These are phyloP conservation scores for Torymus auratus DNA, from an alignment of 2,888 invertebrate species.

Conservation along the genomic window DNA sequence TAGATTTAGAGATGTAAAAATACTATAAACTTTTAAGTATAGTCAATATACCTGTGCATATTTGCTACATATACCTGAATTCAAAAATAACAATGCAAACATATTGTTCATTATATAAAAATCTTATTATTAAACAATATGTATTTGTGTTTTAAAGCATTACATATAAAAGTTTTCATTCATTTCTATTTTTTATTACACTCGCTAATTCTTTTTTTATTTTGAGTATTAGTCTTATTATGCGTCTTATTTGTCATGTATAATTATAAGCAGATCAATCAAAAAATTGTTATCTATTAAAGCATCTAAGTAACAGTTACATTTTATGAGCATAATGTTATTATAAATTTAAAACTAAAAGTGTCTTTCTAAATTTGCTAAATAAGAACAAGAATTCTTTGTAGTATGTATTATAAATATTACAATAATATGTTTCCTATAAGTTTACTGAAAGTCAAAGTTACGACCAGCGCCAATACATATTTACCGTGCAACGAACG, in stretches of 20 bases:
- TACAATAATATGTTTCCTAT: constrained; percentile 29
- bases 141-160: not conserved
- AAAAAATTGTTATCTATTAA: not conserved
- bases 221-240: constrained; percentile 10
- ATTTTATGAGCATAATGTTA: constrained; percentile 23
- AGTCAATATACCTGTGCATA: constrained; percentile 17
- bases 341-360: constrained; percentile 14
- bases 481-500: constrained; percentile 38
- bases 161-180: constrained; percentile 4
- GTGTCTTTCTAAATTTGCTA: constrained; percentile 16
- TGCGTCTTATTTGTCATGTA: constrained; percentile 7
- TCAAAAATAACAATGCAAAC: constrained; percentile 15
- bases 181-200: constrained; percentile 7
- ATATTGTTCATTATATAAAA: constrained; percentile 11
- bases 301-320: constrained; percentile 25
- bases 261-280: constrained; percentile 18
- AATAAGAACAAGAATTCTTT: constrained; percentile 31
- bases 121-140: constrained; percentile 15
- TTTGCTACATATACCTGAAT: constrained; percentile 21
- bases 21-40: constrained; percentile 42
- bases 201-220: constrained; percentile 22
- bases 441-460: constrained; percentile 27
- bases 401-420: constrained; percentile 45
- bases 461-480: constrained; percentile 37
- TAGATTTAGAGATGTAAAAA: constrained; percentile 40